Evolutionary conservation across 2,113 vertebrate species (phyloP), one percentile per base, ranked within the genome.

Genomic region (Anarrhichthys ocellatus): DNA sequence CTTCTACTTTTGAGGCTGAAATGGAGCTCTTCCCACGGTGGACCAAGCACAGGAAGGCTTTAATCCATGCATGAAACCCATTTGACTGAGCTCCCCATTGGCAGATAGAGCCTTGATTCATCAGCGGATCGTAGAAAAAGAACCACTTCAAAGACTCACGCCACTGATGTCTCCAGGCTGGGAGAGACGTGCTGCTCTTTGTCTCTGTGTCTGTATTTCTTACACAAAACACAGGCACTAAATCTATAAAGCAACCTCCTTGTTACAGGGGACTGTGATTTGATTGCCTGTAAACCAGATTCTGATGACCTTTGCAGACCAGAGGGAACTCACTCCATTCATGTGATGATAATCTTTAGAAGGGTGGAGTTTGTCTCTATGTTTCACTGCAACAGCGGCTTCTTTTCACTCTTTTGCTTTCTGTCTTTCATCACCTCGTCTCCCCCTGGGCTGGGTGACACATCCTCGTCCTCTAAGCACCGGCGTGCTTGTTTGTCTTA

Each of bases 51-150:
- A 29, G 75, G 80, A 80, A 73, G 69, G 61, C 52, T 81, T 69
- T 82, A 88, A 87, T 93, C 88, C 88, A 81, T 27, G 81, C 82
- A 82, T 86, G 86, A 92, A 92, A 89, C 78, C 81, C 80, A 87
- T 87, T 86, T 64, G 76, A 72, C 81, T 73, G 82, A 83, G 65
- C 72, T 56, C 76, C 76, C 73, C 78, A 81, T 58, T 88, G 88
- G 69, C 74, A 86, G 67, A 83, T 14, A 78, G 73, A 85, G 52
- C 20, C 76, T 72, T 22, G 74, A 84, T 89, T 93, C 83, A 81
- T 79, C 70, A 68, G 79, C 3, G 67, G 80, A 89, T 87, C 70
- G 73, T 29, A 79, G 79, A 77, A 70, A 84, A 91, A 74, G 9
- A 36, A 71, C 6, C 78, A 73, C 89, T 84, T 88, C 84, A 93